Conservation (phyloP, 2,113 vertebrate genomes). For the Heteronetta atricapilla region DNA sequence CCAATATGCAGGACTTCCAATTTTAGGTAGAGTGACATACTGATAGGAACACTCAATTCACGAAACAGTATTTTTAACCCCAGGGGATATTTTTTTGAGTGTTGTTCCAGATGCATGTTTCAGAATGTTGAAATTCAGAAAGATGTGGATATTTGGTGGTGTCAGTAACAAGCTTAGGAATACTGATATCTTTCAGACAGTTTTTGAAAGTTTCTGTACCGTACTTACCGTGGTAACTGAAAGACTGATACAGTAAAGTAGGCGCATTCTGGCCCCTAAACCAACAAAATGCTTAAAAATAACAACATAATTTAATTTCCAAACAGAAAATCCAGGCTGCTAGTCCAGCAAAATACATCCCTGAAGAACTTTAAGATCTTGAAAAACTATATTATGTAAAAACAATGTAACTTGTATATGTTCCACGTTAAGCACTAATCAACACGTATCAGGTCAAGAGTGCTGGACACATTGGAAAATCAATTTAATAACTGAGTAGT, state of each 20-base stretch:
- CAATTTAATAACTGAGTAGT: background rate
- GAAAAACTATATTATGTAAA: background rate
- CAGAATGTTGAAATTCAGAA: background rate
- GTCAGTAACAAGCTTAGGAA: background rate
- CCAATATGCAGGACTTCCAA: background rate
- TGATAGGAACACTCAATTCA: background rate
- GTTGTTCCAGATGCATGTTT: background rate
- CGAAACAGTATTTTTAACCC: background rate
- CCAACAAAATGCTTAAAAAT: background rate
- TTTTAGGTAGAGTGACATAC: background rate
- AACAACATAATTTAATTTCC: background rate
- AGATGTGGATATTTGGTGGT: background rate
- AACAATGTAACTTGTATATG: background rate
- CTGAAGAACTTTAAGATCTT: background rate
- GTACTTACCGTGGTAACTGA: background rate
- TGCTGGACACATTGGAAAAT: background rate
- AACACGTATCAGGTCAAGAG: background rate
- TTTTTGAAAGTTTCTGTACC: background rate
- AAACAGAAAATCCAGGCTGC: background rate
- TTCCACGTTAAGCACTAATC: background rate
- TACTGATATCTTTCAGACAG: background rate
- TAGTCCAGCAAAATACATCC: background rate
- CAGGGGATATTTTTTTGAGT: background rate
- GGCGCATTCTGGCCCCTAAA: background rate
- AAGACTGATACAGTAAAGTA: background rate